Evolutionary conservation across 23 tunicate species (phyloP).

Genomic region (Trididemnum clinides): DNA sequence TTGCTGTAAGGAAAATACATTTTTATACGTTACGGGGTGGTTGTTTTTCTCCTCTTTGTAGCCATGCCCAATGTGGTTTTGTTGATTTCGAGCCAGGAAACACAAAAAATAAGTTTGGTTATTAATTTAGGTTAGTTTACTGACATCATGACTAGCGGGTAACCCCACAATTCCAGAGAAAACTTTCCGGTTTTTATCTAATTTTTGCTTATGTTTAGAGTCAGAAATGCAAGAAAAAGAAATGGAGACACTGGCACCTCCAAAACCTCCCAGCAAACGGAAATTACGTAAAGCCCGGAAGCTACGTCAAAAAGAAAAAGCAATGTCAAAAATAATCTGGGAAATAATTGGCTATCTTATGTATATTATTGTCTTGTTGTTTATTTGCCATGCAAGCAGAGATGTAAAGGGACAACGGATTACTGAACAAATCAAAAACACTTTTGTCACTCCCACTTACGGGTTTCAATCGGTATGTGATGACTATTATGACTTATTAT

Average conservation of each 20-base stretch:
- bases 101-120: too few species aligned
- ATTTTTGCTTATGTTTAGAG: conserved; percentile 45
- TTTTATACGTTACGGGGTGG: too few species aligned
- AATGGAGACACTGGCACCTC: conserved; percentile 47
- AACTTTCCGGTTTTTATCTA: too few species aligned
- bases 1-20: too few species aligned
- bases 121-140: too few species aligned
- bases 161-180: too few species aligned
- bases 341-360: conserved; percentile 78
- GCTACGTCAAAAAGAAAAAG: conserved; percentile 85
- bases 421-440: conserved; percentile 61
- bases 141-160: too few species aligned
- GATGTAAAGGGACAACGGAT: conserved; percentile 82
- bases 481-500: too few species aligned
- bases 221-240: conserved; percentile 73
- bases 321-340: conserved; percentile 87
- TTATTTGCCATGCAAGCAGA: conserved; percentile 88
- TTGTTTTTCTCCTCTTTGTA: too few species aligned
- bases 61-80: too few species aligned
- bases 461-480: conserved; percentile 79
- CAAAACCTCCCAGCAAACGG: conserved; percentile 92
- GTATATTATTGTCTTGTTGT: conserved; percentile 85
- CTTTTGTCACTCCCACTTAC: conserved; percentile 59
- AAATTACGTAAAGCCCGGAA: conserved; percentile 70
- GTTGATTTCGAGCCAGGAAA: too few species aligned